Base-by-base conservation (phyloP, 1,140 invertebrate species). In the Agrypnia vestita region DNA sequence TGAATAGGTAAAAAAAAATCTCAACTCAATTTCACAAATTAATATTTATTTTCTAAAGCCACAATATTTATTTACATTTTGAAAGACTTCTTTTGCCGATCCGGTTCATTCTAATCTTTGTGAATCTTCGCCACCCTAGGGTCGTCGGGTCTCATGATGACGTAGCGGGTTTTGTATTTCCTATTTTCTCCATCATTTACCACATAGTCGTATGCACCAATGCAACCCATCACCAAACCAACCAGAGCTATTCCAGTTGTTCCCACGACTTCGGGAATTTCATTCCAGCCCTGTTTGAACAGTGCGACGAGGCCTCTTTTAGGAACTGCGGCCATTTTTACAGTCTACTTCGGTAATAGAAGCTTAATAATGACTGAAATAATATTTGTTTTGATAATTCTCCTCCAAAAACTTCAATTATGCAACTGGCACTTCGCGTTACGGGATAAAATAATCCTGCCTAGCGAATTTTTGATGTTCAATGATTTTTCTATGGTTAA, bases 231-330 rank as follows among this genome's bases (percentile, higher is more conserved):
- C 19, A 86, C 91, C 69, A 92, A 82, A 43, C 89, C 90, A 56
- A 88, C 84, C 43, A 91, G 49, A 19, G 85, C 88, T 11, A 91
- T 44, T 11, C 91, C 92, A 80, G 91, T 85, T 1, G 92, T 19
- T 13, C 87, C 91, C 76, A 93, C 84, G 17, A 94, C 87, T 84
- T 94, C 94, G 15, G 94, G 93, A 80, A 94, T 93, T 86, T 94
- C 92, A 85, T 91, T 89, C 91, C 91, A 93, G 12, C 88, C 91
- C 80, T 86, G 87, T 84, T 90, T 92, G 51, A 90, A 86, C 9
- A 91, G 84, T 8, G 84, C 86, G 25, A 82, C 13, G 0, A 83
- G 8, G 19, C 56, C 56, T 44, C 44, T 46, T 13, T 19, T 44
- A 4, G 78, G 71, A 11, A 8, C 72, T 35, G 46, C 59, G 13